These are phyloP conservation scores for Aleiodes leptofemur DNA, from an alignment of 2,888 invertebrate genomes.

Conservation along the genomic window DNA sequence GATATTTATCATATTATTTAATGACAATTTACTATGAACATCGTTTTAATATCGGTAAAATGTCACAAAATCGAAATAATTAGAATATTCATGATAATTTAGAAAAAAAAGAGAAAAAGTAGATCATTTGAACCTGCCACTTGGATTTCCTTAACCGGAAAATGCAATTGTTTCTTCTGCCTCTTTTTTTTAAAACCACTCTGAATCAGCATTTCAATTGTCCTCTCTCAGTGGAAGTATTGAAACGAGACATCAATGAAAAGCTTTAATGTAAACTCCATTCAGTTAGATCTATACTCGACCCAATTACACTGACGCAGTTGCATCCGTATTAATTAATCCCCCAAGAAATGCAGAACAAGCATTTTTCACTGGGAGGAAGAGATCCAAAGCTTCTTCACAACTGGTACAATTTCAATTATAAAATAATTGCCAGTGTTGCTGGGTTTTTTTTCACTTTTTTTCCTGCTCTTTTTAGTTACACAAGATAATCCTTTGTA, in stretches of 20 bases:
- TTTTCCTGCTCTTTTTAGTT: conserved; percentile 2
- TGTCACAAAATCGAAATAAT: too few relatives aligned
- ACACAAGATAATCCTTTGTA: conserved; percentile 36
- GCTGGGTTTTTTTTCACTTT: neutral
- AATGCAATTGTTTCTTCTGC: neutral
- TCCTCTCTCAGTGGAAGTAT: neutral
- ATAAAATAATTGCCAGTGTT: conserved; percentile 33
- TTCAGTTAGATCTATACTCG: conserved; percentile 4
- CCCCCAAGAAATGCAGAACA: conserved; percentile 1
- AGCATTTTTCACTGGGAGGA: neutral
- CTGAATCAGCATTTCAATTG: conserved; percentile 1
- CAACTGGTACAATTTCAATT: conserved; percentile 23
- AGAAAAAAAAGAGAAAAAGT: too few relatives aligned
- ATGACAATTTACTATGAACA: too few relatives aligned
- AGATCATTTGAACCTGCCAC: too few relatives aligned
- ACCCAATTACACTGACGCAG: conserved; percentile 29
- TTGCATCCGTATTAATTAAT: conserved; percentile 25
- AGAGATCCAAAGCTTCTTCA: neutral
- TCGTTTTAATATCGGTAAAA: too few relatives aligned
- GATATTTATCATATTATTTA: too few relatives aligned
- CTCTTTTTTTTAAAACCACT: neutral
- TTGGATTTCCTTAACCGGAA: too few relatives aligned
- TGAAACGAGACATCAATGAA: conserved; percentile 3
- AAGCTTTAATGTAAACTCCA: conserved; percentile 7
- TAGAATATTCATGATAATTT: too few relatives aligned